phyloP scores from a whole-genome alignment of 2,113 vertebrate species.

The Callipepla californica region DNA sequence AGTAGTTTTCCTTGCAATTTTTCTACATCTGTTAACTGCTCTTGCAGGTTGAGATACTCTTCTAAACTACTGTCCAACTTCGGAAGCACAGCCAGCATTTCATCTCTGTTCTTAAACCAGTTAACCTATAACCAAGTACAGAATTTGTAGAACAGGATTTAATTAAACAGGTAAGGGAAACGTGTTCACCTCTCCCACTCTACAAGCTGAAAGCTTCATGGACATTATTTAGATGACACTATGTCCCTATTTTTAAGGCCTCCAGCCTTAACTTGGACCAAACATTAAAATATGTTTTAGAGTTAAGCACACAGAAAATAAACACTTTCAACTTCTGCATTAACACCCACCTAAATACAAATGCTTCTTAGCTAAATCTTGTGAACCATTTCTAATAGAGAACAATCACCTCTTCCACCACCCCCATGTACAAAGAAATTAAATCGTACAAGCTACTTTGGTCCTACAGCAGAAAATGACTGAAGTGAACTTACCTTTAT shows the following conservation, averaged over 20 bases:
- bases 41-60: slow-evolving; percentile 91
- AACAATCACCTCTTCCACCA: neutral
- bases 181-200: neutral
- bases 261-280: neutral
- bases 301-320: neutral
- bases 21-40: slow-evolving; percentile 90
- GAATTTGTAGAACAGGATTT: neutral
- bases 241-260: neutral
- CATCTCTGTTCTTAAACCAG: slow-evolving; percentile 99
- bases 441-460: neutral
- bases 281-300: neutral
- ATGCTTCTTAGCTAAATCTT: neutral
- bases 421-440: neutral
- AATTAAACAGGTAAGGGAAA: neutral
- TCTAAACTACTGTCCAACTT: slow-evolving; percentile 91
- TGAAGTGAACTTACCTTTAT: slow-evolving; percentile 87
- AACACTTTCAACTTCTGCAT: neutral
- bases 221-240: neutral
- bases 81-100: slow-evolving; percentile 93
- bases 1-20: slow-evolving; percentile 90
- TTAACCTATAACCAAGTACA: slow-evolving; percentile 86
- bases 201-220: neutral
- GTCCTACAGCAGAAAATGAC: neutral
- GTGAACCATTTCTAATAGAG: neutral
- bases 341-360: neutral